Percentiles rank a stretch among this genome's conserved stretches.
Evolutionary conservation across 2,797 vertebrate species (phyloP).

Genomic region (Salarias fasciatus): DNA sequence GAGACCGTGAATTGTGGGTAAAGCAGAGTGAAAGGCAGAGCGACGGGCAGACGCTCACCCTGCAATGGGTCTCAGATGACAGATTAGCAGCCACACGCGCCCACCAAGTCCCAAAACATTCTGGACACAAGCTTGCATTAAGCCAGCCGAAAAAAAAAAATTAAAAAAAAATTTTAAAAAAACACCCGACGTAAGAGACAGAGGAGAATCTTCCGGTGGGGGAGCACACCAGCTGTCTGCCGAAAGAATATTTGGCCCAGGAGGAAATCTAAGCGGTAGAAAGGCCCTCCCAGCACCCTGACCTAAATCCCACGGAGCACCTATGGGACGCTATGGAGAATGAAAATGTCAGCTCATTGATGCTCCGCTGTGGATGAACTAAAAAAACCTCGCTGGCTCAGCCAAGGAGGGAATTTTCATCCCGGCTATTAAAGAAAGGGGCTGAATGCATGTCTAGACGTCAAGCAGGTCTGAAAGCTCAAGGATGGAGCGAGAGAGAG

Average conservation of each 20-base stretch:
- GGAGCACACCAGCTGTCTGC: not conserved
- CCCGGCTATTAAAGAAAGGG: not conserved
- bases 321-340: not conserved
- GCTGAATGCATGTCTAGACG: not conserved
- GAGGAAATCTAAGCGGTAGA: conserved; percentile 7
- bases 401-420: conserved; percentile 2
- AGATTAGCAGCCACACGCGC: not conserved
- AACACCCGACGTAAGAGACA: not conserved
- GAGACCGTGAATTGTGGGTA: no score
- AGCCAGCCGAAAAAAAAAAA: not conserved
- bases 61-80: no score
- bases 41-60: no score
- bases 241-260: conserved; percentile 15
- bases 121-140: not conserved
- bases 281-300: conserved; percentile 2
- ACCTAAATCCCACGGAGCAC: conserved; percentile 1
- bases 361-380: conserved; percentile 8
- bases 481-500: not conserved
- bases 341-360: conserved; percentile 1
- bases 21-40: no score
- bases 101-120: not conserved
- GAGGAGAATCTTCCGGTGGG: not conserved
- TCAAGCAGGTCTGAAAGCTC: conserved; percentile 3
- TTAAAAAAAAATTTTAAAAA: no score
- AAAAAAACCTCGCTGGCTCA: conserved; percentile 4